Evolutionary conservation across 2,888 invertebrate species (phyloP), one percentile per base, ranked within the genome.

Genomic region (Drosophila atripex): DNA sequence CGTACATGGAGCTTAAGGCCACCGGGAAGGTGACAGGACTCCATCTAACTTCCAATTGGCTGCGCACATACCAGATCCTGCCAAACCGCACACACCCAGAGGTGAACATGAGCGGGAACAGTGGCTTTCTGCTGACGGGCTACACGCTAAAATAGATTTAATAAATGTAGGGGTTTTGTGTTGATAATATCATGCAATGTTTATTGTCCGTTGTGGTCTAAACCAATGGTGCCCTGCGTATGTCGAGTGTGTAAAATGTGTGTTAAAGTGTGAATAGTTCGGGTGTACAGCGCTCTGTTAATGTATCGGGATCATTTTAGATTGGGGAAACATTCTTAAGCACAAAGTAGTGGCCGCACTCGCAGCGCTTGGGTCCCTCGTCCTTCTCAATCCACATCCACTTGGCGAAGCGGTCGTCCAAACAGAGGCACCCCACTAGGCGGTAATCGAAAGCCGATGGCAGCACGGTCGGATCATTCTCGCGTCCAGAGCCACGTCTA

Each of bases 311-410:
- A 5, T 25, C 1, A 7, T 7, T 12, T 46, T 94, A 95, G 86
- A 95, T 83, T 69, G 94, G 94, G 53, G 93, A 92, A 91, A 95
- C 95, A 90, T 95, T 95, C 58, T 95, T 94, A 75, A 99, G 93
- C 92, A 97, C 96, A 93, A 97, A 99, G 96, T 97, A 98, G 91
- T 98, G 95, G 47, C 99, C 99, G 91, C 99, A 99, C 89, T 96
- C 97, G 90, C 99, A 99, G 78, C 98, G 95, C 89, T 96, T 96
- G 52, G 97, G 96, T 75, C 94, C 94, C 23, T 61, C 60, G 9
- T 96, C 98, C 92, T 95, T 94, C 91, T 98, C 95, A 80, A 99
- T 92, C 96, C 98, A 97, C 95, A 99, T 97, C 97, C 97, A 99
- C 89, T 95, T 96, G 76, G 98, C 94, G 63, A 94, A 93, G 16